Evolutionary conservation across 2,113 vertebrate species (phyloP).

Genomic region (Alethe castanea): DNA sequence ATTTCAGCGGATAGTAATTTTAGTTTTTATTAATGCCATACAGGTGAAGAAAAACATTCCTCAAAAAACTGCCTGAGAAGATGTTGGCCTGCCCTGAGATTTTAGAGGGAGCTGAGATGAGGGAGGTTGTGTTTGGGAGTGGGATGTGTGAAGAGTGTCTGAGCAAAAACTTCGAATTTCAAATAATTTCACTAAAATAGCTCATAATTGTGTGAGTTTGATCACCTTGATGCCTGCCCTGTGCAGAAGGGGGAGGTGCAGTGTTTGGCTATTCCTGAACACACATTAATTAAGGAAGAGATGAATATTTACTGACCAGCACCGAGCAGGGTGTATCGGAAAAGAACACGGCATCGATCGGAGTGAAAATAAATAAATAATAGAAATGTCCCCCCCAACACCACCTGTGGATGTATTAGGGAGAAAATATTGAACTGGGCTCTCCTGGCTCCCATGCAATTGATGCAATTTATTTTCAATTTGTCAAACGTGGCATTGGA

Average conservation of each 20-base stretch:
- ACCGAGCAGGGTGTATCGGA: background rate
- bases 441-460: conserved; percentile 70
- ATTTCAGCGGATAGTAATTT: background rate
- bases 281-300: background rate
- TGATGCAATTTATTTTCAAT: conserved; percentile 79
- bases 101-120: background rate
- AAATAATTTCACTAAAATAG: background rate
- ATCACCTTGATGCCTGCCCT: background rate
- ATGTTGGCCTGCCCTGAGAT: background rate
- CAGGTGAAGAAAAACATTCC: background rate
- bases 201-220: background rate
- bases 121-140: background rate
- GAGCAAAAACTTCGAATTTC: background rate
- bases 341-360: conserved; percentile 25
- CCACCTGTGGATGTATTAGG: conserved; percentile 67
- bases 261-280: background rate
- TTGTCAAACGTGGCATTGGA: conserved; percentile 70
- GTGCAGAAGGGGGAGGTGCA: background rate
- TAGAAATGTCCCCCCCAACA: background rate
- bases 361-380: conserved; percentile 17
- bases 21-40: background rate
- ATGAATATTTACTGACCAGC: background rate
- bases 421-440: conserved; percentile 62
- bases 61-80: background rate
- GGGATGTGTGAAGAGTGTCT: background rate